These are phyloP conservation scores for Rhinichthys klamathensis DNA, from an alignment of 2,113 vertebrate genomes.

Conservation along the genomic window DNA sequence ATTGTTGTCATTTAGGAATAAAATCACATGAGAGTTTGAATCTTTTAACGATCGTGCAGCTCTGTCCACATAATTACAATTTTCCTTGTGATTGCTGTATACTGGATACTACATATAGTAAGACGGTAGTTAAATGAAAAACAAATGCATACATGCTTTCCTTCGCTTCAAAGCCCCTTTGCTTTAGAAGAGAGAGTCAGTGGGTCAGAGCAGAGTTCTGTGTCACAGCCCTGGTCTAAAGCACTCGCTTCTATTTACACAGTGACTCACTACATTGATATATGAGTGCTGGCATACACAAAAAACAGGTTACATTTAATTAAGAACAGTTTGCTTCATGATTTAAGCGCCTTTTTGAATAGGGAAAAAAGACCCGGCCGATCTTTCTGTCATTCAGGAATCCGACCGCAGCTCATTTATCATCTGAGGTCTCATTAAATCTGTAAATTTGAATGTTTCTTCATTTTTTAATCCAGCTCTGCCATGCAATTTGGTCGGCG, in stretches of 20 bases:
- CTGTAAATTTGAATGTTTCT: constrained; percentile 57
- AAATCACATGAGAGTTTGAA: too few species aligned
- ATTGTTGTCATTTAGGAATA: too few species aligned
- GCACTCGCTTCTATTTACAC: constrained; percentile 19
- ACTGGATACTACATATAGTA: not conserved
- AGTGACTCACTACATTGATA: constrained; percentile 30
- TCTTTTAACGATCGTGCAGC: too few species aligned
- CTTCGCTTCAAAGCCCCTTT: not conserved
- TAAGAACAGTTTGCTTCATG: constrained; percentile 44
- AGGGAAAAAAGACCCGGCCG: constrained; percentile 45
- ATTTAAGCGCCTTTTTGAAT: constrained; percentile 47
- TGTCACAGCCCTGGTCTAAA: constrained; percentile 4
- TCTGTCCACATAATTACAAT: not conserved
- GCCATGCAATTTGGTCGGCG: constrained; percentile 48
- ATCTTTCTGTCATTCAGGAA: constrained; percentile 53
- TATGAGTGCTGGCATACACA: constrained; percentile 39
- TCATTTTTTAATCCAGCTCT: constrained; percentile 37
- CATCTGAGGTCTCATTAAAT: constrained; percentile 58
- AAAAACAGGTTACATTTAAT: constrained; percentile 56
- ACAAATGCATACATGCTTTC: not conserved
- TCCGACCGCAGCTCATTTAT: constrained; percentile 46
- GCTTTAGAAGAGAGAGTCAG: constrained; percentile 8
- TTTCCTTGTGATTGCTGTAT: not conserved
- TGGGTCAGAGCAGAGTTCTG: not conserved
- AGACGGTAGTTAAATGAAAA: not conserved